Evolutionary conservation across 1,140 invertebrate genomes (phyloP), one percentile per base, ranked within the genome.

Genomic region (Temnothorax curvispinosus): DNA sequence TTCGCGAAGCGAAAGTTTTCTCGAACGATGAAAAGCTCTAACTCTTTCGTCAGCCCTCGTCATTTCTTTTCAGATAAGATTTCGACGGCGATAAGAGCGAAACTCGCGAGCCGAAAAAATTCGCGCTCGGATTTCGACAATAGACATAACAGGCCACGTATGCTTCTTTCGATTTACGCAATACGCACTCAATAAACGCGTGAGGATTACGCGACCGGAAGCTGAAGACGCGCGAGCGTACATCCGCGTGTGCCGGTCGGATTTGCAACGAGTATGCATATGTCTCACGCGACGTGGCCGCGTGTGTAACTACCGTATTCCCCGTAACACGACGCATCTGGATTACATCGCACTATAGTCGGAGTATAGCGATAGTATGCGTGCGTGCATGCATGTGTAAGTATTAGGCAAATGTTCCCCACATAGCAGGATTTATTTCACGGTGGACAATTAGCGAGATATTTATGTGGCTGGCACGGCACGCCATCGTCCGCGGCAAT

Each of bases 361-460:
- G 3, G 4, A 0, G 21, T 18, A 21, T 21, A 1, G 41, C 35
- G 47, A 8, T 8, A 9, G 47, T 60, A 32, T 27, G 21, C 3
- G 47, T 50, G 44, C 47, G 56, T 35, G 62, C 35, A 44, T 47
- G 7, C 15, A 21, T 32, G 67, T 47, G 38, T 35, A 56, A 80
- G 77, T 86, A 72, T 88, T 27, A 78, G 41, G 67, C 52, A 62
- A 90, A 88, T 85, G 90, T 87, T 85, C 82, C 62, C 89, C 21
- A 76, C 69, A 77, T 52, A 87, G 21, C 32, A 62, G 50, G 85
- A 92, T 92, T 92, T 92, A 92, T 92, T 92, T 76, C 82, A 74
- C 15, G 81, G 52, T 52, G 62, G 69, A 85, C 89, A 91, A 92
- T 92, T 92, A 92, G 71, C 86, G 56, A 35, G 87, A 92, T 92